A percentile compares a stretch with the other conserved stretches of the same genome.
phyloP scores from a whole-genome alignment of 2,113 vertebrate species.

The Lipotes vexillifer region DNA sequence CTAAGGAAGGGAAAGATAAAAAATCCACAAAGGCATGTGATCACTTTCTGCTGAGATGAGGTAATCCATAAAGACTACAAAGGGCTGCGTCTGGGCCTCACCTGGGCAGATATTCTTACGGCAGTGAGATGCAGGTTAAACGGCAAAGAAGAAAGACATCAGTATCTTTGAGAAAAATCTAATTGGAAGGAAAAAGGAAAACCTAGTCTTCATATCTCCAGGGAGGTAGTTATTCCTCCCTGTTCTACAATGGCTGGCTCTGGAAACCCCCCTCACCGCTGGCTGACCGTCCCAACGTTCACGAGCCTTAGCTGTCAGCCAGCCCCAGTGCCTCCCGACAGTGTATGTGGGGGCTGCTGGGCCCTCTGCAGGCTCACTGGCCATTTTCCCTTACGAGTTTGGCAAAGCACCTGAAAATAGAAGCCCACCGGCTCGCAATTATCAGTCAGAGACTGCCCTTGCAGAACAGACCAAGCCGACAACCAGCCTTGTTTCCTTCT shows the following conservation, averaged over 20 bases:
- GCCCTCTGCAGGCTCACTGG: neutral
- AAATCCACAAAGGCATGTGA: neutral
- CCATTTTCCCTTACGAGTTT: neutral
- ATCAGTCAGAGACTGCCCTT: neutral
- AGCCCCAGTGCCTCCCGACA: neutral
- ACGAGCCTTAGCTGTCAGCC: rapidly evolving
- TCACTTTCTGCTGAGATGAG: neutral
- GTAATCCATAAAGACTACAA: neutral
- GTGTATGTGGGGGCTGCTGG: neutral
- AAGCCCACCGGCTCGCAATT: neutral
- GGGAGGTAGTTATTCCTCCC: neutral
- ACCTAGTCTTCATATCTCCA: neutral
- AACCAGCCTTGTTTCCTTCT: neutral
- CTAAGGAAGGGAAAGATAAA: neutral
- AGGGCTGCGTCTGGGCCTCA: neutral
- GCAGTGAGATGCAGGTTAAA: neutral
- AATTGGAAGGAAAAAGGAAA: neutral
- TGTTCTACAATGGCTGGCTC: neutral
- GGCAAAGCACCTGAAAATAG: slow-evolving; percentile 30
- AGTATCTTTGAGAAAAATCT: neutral
- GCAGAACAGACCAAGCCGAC: neutral
- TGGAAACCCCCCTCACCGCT: neutral
- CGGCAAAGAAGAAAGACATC: neutral
- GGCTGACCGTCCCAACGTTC: neutral
- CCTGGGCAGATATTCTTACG: neutral